A percentile compares a stretch with the other conserved stretches of the same genome.
These are phyloP conservation scores for Coluber constrictor DNA, from an alignment of 2,797 vertebrate species.

Conservation along the genomic window DNA sequence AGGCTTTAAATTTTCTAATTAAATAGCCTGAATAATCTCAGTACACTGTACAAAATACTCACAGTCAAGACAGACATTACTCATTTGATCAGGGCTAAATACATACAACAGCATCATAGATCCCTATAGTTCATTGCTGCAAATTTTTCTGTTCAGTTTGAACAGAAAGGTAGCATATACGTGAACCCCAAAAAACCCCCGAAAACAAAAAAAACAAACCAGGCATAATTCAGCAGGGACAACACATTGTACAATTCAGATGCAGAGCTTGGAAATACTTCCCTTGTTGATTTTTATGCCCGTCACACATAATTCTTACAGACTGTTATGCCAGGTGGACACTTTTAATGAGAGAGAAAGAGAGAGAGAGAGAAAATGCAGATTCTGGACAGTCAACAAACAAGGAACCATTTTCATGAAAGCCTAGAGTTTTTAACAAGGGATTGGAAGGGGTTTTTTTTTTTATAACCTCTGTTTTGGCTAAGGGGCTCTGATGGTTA, in stretches of 20 bases:
- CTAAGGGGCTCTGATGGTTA: conserved; percentile 70
- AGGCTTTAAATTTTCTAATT: background rate
- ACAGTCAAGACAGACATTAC: background rate
- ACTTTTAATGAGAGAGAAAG: background rate
- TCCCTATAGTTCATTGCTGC: background rate
- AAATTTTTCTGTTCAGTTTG: background rate
- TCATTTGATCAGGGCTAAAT: background rate
- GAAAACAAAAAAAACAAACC: background rate
- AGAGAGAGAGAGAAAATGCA: conserved; percentile 11
- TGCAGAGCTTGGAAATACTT: background rate
- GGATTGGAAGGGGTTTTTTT: conserved; percentile 58
- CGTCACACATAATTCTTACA: background rate
- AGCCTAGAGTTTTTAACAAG: conserved; percentile 75
- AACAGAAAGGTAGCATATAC: background rate
- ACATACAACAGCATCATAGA: background rate
- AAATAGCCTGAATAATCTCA: background rate
- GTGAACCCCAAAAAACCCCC: background rate
- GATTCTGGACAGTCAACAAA: background rate
- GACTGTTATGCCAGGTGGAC: background rate
- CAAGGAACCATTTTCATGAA: conserved; percentile 61
- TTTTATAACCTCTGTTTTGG: conserved; percentile 68
- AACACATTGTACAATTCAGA: background rate
- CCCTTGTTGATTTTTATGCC: background rate
- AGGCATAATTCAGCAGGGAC: background rate
- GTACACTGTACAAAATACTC: background rate